These are phyloP conservation scores for Falco biarmicus DNA, from an alignment of 2,797 vertebrate genomes.

Conservation along the genomic window DNA sequence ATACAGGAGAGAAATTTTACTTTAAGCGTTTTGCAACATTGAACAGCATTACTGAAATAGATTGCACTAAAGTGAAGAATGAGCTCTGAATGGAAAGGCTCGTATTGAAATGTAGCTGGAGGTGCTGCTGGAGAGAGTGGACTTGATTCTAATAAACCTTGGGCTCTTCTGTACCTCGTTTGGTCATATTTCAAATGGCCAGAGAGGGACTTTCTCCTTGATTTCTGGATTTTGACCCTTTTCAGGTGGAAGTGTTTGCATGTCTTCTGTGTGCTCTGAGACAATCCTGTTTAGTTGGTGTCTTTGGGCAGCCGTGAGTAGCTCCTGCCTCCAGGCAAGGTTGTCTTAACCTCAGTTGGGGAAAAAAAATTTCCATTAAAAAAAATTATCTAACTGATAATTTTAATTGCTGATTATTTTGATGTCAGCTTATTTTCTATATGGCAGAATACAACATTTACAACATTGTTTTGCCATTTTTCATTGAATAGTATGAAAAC, in stretches of 20 bases:
- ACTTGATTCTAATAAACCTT: not conserved
- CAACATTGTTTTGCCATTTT: not conserved
- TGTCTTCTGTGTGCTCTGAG: not conserved
- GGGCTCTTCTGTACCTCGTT: not conserved
- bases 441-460: not conserved
- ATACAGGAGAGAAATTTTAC: not conserved
- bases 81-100: not conserved
- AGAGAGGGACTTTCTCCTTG: not conserved
- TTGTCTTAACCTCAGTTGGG: not conserved
- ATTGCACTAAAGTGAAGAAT: not conserved
- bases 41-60: not conserved
- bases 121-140: not conserved
- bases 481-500: not conserved
- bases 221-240: not conserved
- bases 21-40: not conserved
- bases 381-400: not conserved
- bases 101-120: not conserved
- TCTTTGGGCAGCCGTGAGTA: not conserved
- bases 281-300: not conserved
- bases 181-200: not conserved
- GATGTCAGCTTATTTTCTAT: not conserved
- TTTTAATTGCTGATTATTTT: not conserved
- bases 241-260: not conserved
- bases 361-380: not conserved
- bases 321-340: not conserved